phyloP scores from a whole-genome alignment of 2,888 invertebrate species.

The Agrotis ipsilon region DNA sequence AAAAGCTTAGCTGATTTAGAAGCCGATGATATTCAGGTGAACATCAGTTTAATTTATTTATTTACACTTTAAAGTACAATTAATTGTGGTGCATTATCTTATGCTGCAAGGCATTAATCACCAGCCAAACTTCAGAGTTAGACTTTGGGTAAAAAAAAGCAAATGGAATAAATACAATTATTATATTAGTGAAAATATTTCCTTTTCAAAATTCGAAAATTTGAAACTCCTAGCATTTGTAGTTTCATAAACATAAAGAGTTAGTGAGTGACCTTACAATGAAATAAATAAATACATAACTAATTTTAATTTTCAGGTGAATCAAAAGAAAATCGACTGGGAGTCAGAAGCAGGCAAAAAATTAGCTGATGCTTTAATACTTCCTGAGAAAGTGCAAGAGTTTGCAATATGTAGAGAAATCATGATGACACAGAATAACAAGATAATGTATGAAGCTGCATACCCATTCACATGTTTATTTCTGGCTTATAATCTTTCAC shows the following conservation, averaged over 20 bases:
- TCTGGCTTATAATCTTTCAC: conserved; percentile 88
- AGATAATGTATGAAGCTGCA: conserved; percentile 90
- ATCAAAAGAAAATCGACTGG: conserved; percentile 92
- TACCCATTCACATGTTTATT: conserved; percentile 88
- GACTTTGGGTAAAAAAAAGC: too few species aligned
- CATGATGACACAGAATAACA: conserved; percentile 91
- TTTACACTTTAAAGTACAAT: too few species aligned
- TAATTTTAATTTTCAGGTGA: conserved; percentile 85
- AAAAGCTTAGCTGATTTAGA: conserved; percentile 90
- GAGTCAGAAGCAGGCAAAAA: conserved; percentile 91
- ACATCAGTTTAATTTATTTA: neutral
- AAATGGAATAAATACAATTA: too few species aligned
- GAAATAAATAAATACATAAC: neutral
- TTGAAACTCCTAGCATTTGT: too few species aligned
- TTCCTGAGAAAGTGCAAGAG: conserved; percentile 95
- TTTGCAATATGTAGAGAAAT: conserved; percentile 96
- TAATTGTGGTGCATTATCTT: too few species aligned
- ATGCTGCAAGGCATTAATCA: too few species aligned
- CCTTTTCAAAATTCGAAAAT: too few species aligned
- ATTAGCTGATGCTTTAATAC: conserved; percentile 92
- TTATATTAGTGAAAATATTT: too few species aligned
- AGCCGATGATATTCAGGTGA: conserved; percentile 90
- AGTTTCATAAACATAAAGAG: too few species aligned
- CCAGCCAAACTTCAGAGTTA: too few species aligned
- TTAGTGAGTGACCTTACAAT: too few species aligned